phyloP scores from a whole-genome alignment of 2,797 vertebrate genomes.

The Harpagifer antarcticus region DNA sequence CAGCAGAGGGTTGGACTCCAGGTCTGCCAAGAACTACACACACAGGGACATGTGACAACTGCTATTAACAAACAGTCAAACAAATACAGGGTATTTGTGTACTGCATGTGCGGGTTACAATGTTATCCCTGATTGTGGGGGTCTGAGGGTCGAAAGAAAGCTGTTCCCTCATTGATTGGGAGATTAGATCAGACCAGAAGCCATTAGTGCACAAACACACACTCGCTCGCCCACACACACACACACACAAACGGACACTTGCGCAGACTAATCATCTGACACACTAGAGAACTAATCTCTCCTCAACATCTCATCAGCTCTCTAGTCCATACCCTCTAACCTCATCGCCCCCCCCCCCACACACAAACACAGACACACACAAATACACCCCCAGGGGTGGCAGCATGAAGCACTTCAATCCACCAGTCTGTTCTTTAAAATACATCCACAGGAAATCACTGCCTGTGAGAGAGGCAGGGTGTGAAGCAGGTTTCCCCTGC shows the following conservation, averaged over 20 bases:
- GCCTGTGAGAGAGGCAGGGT: slow-evolving; percentile 45
- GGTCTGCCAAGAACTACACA: slow-evolving; percentile 91
- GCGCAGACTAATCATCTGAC: slow-evolving; percentile 51
- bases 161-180: slow-evolving; percentile 65
- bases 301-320: slow-evolving; percentile 68
- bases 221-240: background rate
- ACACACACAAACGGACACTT: background rate
- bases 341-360: slow-evolving; percentile 43
- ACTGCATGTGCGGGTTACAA: slow-evolving; percentile 7
- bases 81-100: slow-evolving; percentile 22
- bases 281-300: slow-evolving; percentile 64
- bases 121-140: slow-evolving; percentile 49
- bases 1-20: slow-evolving; percentile 94
- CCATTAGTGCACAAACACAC: slow-evolving; percentile 53
- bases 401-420: slow-evolving; percentile 54
- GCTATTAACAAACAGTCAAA: slow-evolving; percentile 29
- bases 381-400: slow-evolving; percentile 10
- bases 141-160: slow-evolving; percentile 46
- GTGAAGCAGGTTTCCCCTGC: slow-evolving; percentile 53
- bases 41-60: slow-evolving; percentile 19
- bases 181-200: slow-evolving; percentile 63
- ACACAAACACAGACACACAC: slow-evolving; percentile 12
- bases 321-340: slow-evolving; percentile 52
- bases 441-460: slow-evolving; percentile 63
- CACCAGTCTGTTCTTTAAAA: slow-evolving; percentile 57